A percentile compares a stretch with the other conserved stretches of the same genome.
phyloP scores from a whole-genome alignment of 2,888 invertebrate genomes.

The Drosophila acutilabella region DNA sequence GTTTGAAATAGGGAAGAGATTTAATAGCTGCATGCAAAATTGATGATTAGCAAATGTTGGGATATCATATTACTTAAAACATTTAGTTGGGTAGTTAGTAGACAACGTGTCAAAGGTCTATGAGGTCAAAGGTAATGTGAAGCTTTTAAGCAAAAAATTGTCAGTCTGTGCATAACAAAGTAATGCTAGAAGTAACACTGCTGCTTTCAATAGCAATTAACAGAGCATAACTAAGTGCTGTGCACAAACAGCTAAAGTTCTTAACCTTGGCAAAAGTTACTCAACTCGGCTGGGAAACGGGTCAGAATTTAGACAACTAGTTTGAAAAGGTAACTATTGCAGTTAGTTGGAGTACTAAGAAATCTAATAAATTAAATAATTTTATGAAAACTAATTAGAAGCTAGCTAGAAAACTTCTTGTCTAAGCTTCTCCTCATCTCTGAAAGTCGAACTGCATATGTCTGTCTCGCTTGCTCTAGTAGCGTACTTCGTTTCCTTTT shows the following conservation, averaged over 20 bases:
- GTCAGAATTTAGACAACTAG: neutral
- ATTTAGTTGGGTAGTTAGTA: too few relatives aligned
- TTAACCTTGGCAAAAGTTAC: neutral
- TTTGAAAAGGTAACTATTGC: neutral
- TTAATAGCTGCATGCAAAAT: constrained; percentile 21
- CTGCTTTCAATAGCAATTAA: constrained; percentile 45
- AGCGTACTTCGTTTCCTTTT: too few relatives aligned
- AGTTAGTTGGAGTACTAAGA: neutral
- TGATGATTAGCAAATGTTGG: neutral
- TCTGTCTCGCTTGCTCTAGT: too few relatives aligned
- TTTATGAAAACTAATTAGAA: neutral
- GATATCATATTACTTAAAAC: neutral
- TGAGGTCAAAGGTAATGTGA: too few relatives aligned
- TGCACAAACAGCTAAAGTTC: neutral
- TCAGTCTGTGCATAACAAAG: neutral
- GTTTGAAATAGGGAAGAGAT: constrained; percentile 4
- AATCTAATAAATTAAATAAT: neutral
- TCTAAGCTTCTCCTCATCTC: too few relatives aligned
- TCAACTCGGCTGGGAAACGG: neutral
- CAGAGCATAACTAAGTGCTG: constrained; percentile 24
- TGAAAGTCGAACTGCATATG: too few relatives aligned
- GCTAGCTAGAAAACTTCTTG: too few relatives aligned
- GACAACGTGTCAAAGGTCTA: too few relatives aligned
- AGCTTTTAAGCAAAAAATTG: too few relatives aligned
- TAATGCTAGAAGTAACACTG: constrained; percentile 18